Conservation (phyloP, 2,113 vertebrate genomes). For the Spizaetus ornatus region DNA sequence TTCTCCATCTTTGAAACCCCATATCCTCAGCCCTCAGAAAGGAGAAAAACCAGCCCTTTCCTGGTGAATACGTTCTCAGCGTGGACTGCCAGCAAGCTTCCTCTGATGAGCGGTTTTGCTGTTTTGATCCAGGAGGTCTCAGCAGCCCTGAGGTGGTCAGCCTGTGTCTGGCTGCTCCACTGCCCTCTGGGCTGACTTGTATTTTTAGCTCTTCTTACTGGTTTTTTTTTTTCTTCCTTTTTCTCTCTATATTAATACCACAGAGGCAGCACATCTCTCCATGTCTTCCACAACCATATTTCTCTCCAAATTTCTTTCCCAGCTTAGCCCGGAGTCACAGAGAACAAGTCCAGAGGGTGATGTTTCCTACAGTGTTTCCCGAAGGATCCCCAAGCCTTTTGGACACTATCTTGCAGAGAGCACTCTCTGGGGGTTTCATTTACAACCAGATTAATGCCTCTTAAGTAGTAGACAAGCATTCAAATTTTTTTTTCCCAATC, state of each 20-base stretch:
- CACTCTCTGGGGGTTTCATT: not conserved
- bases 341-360: not conserved
- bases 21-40: not conserved
- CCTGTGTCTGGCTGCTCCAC: not conserved
- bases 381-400: not conserved
- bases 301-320: not conserved
- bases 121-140: not conserved
- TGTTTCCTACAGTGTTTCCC: not conserved
- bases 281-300: not conserved
- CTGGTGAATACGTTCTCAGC: not conserved
- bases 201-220: not conserved
- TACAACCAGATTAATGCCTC: not conserved
- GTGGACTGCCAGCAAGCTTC: not conserved
- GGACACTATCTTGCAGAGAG: not conserved
- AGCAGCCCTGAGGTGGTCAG: not conserved
- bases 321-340: not conserved
- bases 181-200: not conserved
- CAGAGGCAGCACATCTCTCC: not conserved
- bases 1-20: not conserved
- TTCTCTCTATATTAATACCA: not conserved
- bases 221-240: not conserved
- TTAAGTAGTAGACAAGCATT: not conserved
- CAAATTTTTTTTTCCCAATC: rapidly evolving
- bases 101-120: not conserved
- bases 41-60: not conserved